phyloP scores from a whole-genome alignment of 2,797 vertebrate species.

The Anolis apletophallus region DNA sequence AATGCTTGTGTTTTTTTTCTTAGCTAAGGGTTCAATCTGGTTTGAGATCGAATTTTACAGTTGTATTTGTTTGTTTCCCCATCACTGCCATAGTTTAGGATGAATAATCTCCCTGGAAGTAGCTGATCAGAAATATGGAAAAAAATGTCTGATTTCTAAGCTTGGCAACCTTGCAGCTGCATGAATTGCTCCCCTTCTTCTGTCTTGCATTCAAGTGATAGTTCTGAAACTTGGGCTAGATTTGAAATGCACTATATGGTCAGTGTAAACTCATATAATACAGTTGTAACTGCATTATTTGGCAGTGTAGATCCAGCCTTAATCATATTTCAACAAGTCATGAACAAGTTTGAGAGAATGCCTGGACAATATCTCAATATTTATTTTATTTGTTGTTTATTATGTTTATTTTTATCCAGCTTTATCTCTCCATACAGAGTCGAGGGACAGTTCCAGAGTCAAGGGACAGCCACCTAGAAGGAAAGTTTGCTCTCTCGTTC shows the following conservation, averaged over 20 bases:
- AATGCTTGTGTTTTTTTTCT: background rate
- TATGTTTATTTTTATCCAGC: too few relatives aligned
- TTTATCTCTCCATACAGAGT: too few relatives aligned
- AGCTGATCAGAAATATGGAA: background rate
- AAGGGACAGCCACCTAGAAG: too few relatives aligned
- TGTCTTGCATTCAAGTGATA: too few relatives aligned
- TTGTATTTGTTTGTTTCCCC: background rate
- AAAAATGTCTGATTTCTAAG: background rate
- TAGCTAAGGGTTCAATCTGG: background rate
- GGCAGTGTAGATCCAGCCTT: too few relatives aligned
- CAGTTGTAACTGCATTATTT: too few relatives aligned
- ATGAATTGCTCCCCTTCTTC: background rate
- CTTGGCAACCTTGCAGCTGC: background rate
- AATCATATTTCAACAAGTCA: background rate
- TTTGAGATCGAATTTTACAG: background rate
- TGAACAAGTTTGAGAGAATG: background rate
- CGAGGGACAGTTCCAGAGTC: too few relatives aligned
- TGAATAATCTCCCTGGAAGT: conserved; percentile 1
- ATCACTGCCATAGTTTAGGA: background rate
- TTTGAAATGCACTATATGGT: too few relatives aligned
- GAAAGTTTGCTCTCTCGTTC: too few relatives aligned
- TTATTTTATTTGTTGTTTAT: too few relatives aligned
- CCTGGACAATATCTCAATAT: background rate
- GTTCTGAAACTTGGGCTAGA: too few relatives aligned
- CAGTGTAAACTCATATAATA: too few relatives aligned